These are phyloP conservation scores for Cyclura pinguis DNA, from an alignment of 2,797 vertebrate genomes.

Conservation along the genomic window DNA sequence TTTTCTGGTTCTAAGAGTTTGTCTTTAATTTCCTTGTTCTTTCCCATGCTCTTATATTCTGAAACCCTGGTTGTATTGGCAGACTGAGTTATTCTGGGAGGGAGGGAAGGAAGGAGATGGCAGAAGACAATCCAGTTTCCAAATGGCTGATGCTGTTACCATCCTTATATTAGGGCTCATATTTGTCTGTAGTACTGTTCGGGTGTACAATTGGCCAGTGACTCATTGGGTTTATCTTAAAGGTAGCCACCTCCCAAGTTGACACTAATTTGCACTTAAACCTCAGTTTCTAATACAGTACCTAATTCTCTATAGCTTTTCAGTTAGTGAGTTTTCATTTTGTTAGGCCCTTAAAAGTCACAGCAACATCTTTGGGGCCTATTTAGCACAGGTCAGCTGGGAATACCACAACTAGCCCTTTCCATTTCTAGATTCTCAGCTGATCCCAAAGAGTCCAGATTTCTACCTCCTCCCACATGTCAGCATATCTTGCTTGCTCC, in stretches of 20 bases:
- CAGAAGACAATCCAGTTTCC: background rate
- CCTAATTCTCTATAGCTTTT: too few relatives aligned
- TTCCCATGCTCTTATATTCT: background rate
- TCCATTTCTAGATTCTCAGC: too few relatives aligned
- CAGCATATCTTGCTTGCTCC: too few relatives aligned
- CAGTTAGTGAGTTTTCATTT: too few relatives aligned
- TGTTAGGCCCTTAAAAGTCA: too few relatives aligned
- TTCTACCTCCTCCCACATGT: too few relatives aligned
- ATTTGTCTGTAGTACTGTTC: background rate
- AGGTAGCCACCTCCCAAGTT: background rate
- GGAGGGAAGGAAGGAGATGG: background rate
- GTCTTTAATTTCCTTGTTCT: background rate
- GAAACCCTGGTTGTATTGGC: background rate
- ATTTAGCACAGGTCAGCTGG: too few relatives aligned
- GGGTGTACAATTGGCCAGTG: background rate
- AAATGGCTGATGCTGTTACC: background rate
- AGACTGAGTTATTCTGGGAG: background rate
- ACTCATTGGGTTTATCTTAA: background rate
- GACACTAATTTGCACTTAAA: background rate
- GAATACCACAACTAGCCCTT: too few relatives aligned
- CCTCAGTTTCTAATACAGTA: too few relatives aligned
- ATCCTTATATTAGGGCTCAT: background rate
- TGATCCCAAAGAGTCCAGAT: too few relatives aligned
- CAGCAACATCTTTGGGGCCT: too few relatives aligned
- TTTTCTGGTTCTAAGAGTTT: background rate